Conservation (phyloP, 2,888 invertebrate species). For the Chaetoderma sp. region DNA sequence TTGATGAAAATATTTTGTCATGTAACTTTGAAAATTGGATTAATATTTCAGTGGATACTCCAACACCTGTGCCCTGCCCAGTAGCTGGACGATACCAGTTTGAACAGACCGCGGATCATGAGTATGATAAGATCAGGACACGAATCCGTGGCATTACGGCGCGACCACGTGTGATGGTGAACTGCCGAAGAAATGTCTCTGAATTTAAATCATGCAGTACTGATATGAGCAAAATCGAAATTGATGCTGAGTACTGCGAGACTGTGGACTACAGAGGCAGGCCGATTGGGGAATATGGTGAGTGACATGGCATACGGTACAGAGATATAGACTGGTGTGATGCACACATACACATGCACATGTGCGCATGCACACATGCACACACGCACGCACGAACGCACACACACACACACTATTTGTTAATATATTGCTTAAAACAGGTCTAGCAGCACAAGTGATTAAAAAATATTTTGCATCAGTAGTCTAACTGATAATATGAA, state of each 20-base stretch:
- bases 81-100: conserved; percentile 97
- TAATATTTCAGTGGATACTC: conserved; percentile 70
- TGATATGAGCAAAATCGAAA: conserved; percentile 87
- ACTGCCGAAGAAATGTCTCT: conserved; percentile 92
- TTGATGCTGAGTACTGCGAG: conserved; percentile 95
- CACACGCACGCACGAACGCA: too few species aligned
- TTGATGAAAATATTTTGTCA: too few species aligned
- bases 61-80: conserved; percentile 92
- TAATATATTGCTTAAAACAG: too few species aligned
- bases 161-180: conserved; percentile 90
- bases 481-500: too few species aligned
- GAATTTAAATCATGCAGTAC: conserved; percentile 96
- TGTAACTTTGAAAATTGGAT: too few species aligned
- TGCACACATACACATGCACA: too few species aligned
- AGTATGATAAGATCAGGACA: conserved; percentile 79
- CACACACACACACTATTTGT: too few species aligned
- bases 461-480: too few species aligned
- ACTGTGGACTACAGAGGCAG: conserved; percentile 95
- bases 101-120: conserved; percentile 76
- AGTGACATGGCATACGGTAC: conserved; percentile 70
- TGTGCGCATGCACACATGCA: too few species aligned
- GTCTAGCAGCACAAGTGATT: too few species aligned
- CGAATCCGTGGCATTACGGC: conserved; percentile 95
- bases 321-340: background rate
- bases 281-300: conserved; percentile 81